These are phyloP conservation scores for Lucilia cuprina DNA, from an alignment of 1,140 invertebrate genomes.

Conservation along the genomic window DNA sequence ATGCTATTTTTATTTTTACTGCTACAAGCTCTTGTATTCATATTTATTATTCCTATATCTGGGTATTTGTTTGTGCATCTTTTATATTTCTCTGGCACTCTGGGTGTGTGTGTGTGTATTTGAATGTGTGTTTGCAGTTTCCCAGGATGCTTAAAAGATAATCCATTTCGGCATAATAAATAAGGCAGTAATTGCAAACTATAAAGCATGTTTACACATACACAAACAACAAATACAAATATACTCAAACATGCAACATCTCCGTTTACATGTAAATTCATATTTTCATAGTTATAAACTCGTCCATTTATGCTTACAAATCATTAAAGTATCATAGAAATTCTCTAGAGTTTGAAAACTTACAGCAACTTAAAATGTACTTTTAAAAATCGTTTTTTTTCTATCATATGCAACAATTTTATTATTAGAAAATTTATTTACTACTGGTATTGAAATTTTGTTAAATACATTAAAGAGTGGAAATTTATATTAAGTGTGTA, in stretches of 20 bases:
- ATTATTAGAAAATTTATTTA: no score
- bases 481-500: no score
- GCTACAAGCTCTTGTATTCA: background rate
- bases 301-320: background rate
- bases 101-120: background rate
- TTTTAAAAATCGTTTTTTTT: no score
- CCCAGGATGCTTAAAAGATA: conserved; percentile 47
- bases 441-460: no score
- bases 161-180: conserved; percentile 61
- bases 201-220: conserved; percentile 23
- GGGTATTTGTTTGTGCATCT: background rate
- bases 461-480: no score
- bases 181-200: conserved; percentile 58
- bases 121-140: background rate
- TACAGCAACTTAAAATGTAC: background rate
- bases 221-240: background rate
- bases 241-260: background rate
- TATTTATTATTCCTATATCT: background rate
- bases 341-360: conserved; percentile 8
- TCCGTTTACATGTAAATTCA: background rate
- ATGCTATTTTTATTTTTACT: background rate
- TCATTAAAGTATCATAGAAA: conserved; percentile 15
- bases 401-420: background rate
- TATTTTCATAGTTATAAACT: background rate
- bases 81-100: no score